phyloP scores from a whole-genome alignment of 2,888 invertebrate species.

The Clanis bilineata region DNA sequence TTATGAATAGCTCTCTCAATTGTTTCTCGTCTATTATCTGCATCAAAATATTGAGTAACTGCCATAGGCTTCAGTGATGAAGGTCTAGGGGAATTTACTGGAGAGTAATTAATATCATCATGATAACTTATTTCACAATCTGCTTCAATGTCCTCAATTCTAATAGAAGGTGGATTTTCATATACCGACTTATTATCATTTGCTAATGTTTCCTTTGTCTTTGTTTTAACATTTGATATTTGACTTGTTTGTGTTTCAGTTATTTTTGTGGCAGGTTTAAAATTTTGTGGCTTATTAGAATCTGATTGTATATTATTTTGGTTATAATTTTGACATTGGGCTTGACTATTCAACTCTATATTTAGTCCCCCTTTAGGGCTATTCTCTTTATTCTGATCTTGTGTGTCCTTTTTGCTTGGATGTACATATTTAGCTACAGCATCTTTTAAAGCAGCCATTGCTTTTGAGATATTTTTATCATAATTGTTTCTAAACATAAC shows the following conservation, averaged over 20 bases:
- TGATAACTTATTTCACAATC: conserved; percentile 54
- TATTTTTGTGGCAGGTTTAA: not conserved
- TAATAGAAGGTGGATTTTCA: conserved; percentile 39
- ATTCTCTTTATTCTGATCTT: conserved; percentile 6
- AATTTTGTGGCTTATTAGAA: not conserved
- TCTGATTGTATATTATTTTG: not conserved
- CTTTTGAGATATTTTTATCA: conserved; percentile 63
- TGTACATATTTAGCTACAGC: conserved; percentile 37
- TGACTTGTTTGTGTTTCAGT: not conserved
- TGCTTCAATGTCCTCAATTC: conserved; percentile 67
- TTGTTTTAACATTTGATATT: not conserved
- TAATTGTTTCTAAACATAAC: conserved; percentile 56
- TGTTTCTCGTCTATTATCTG: conserved; percentile 19
- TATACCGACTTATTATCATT: conserved; percentile 22
- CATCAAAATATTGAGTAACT: not conserved
- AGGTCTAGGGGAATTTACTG: conserved; percentile 55
- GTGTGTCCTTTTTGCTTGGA: not conserved
- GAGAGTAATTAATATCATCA: conserved; percentile 64
- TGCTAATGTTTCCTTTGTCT: conserved; percentile 10
- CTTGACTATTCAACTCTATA: not conserved
- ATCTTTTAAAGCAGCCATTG: conserved; percentile 56
- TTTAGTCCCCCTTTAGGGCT: not conserved
- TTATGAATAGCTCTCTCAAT: conserved; percentile 26
- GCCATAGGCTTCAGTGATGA: conserved; percentile 21
- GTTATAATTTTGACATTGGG: not conserved